Conservation (phyloP, 2,113 vertebrate genomes). For the Syngnathus floridae region DNA sequence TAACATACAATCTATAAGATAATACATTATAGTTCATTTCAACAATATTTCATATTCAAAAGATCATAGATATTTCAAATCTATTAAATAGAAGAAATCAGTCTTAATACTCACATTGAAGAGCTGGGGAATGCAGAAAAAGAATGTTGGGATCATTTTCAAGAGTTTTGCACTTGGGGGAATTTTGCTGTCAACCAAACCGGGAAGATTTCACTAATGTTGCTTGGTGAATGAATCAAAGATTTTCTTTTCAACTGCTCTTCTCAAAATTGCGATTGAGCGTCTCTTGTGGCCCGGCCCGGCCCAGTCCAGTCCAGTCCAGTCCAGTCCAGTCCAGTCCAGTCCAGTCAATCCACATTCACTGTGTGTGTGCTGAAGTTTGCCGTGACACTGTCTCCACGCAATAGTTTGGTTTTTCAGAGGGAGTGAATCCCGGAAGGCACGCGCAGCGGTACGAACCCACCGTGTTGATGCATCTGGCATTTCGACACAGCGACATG, state of each 20-base stretch:
- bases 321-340: not conserved
- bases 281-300: too few relatives aligned
- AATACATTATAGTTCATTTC: not conserved
- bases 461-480: conserved; percentile 90
- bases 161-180: not conserved
- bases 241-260: not conserved
- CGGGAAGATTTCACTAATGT: not conserved
- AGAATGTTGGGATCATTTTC: not conserved
- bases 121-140: not conserved
- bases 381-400: conserved; percentile 51
- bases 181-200: not conserved
- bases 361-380: conserved; percentile 68
- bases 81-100: conserved; percentile 1
- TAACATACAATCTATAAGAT: not conserved
- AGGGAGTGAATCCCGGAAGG: conserved; percentile 82
- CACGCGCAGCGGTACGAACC: conserved; percentile 92
- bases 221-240: not conserved
- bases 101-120: not conserved
- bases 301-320: too few relatives aligned
- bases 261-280: not conserved
- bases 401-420: conserved; percentile 89
- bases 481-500: conserved; percentile 96
- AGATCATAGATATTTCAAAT: not conserved
- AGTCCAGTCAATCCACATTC: conserved; percentile 46
- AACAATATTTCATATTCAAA: not conserved